Base-by-base conservation (phyloP, 2,888 invertebrate genomes). In the Bugula neritina region DNA sequence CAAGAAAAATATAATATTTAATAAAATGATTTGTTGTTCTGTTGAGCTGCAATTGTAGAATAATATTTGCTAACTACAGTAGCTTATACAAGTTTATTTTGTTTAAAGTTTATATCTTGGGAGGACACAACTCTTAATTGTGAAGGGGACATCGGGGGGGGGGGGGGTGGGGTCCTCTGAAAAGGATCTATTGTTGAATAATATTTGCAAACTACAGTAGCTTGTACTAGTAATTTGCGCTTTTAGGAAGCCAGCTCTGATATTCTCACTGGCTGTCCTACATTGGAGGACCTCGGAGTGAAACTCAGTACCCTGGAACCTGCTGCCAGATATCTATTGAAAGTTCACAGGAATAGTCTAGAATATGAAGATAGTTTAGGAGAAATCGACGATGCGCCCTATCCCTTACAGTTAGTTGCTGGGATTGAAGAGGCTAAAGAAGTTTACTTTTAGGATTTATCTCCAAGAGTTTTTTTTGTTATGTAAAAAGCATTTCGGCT, bases 281-380 rank as follows among this genome's bases (percentile, higher is more conserved):
- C 91, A 0, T 84, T 96, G 72, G 92, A 93, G 83, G 96, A 96
- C 86, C 88, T 97, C 74, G 95, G 94, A 23, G 89, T 97, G 1
- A 75, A 78, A 35, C 87, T 92, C 72, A 91, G 90, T 0, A 80
- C 86, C 1, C 88, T 95, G 87, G 94, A 94, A 84, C 88, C 90
- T 75, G 90, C 90, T 82, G 89, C 89, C n/a, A 89, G 90, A 0
- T 94, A 91, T 90, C 92, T 92, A 81, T 82, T 94, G 76, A 89
- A 88, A 79, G 90, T 90, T 0, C 90, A 84, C 84, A 88, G 89
- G 69, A 88, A 88, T 29, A 88, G 89, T 76, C 86, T 87, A 74
- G 90, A 91, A 84, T 91, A 92, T 81, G 89, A 90, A 76, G 90
- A 89, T 72, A 88, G 90, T 78, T 78, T 92, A 31, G 91, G 91